phyloP scores from a whole-genome alignment of 2,888 invertebrate species.

The Ophioninae sp. region DNA sequence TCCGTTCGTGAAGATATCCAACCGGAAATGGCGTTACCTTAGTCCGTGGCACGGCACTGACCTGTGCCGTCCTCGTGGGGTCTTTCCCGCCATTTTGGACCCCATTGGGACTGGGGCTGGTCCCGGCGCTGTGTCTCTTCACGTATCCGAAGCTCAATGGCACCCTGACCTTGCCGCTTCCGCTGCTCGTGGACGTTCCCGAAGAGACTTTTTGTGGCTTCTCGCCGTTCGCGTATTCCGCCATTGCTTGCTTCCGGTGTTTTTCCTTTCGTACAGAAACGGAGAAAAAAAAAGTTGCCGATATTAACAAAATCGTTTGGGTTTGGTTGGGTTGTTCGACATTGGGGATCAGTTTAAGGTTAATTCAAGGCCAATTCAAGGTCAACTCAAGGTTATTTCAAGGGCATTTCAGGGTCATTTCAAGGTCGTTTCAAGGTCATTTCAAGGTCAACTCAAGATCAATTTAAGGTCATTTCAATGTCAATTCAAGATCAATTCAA shows the following conservation, averaged over 20 bases:
- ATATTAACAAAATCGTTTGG: too few relatives aligned
- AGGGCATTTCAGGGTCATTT: too few relatives aligned
- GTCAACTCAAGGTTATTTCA: too few relatives aligned
- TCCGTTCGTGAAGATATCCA: neutral
- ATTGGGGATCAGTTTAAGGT: too few relatives aligned
- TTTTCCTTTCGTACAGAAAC: constrained; percentile 70
- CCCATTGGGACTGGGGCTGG: constrained; percentile 80
- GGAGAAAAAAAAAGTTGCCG: neutral
- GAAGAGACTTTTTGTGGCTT: constrained; percentile 78
- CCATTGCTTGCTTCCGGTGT: constrained; percentile 78
- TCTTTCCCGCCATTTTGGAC: constrained; percentile 78
- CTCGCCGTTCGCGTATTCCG: constrained; percentile 78
- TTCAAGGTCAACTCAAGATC: too few relatives aligned
- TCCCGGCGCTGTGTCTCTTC: constrained; percentile 86
- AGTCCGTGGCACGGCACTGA: constrained; percentile 92
- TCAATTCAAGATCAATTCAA: too few relatives aligned
- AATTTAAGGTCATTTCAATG: too few relatives aligned
- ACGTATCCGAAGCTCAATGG: constrained; percentile 94
- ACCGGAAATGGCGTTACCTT: constrained; percentile 82
- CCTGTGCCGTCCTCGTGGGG: constrained; percentile 88
- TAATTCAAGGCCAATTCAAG: too few relatives aligned
- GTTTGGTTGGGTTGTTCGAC: too few relatives aligned
- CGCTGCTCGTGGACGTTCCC: constrained; percentile 75
- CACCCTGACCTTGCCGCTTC: constrained; percentile 86
- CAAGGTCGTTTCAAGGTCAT: too few relatives aligned